A percentile compares a stretch with the other conserved stretches of the same genome.
These are phyloP conservation scores for Tetraneura akinire DNA, from an alignment of 1,140 invertebrate genomes.

Conservation along the genomic window DNA sequence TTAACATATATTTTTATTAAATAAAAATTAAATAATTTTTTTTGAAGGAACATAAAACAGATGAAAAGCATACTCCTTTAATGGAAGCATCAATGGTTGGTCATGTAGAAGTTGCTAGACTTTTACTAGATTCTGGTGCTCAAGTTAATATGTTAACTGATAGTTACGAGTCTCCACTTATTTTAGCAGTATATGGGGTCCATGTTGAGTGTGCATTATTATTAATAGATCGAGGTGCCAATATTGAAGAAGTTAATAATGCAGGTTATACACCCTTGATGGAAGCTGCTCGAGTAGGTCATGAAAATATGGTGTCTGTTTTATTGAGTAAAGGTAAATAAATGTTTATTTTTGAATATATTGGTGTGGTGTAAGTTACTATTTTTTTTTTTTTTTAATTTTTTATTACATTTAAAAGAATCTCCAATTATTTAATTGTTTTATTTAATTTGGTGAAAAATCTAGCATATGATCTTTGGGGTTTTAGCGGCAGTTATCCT, in stretches of 20 bases:
- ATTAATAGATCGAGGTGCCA: conserved; percentile 92
- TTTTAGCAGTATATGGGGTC: conserved; percentile 95
- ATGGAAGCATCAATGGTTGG: conserved; percentile 99
- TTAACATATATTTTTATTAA: too few relatives aligned
- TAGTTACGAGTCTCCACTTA: conserved; percentile 98
- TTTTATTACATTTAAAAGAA: too few relatives aligned
- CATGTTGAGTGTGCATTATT: conserved; percentile 95
- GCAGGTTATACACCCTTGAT: conserved; percentile 99
- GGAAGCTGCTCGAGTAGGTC: conserved; percentile 97
- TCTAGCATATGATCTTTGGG: too few relatives aligned
- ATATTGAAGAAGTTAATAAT: conserved; percentile 99
- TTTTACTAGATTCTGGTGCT: conserved; percentile 93
- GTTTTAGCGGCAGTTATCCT: too few relatives aligned
- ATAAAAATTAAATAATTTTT: not conserved
- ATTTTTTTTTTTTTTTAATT: too few relatives aligned
- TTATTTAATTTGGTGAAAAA: too few relatives aligned
- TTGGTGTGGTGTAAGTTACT: too few relatives aligned
- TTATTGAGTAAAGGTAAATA: conserved; percentile 80
- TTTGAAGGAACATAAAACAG: conserved; percentile 87
- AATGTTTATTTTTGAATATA: too few relatives aligned
- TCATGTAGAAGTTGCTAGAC: conserved; percentile 87
- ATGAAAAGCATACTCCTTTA: conserved; percentile 99
- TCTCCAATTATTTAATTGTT: too few relatives aligned
- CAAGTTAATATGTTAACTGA: conserved; percentile 99
- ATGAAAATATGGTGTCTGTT: conserved; percentile 96